phyloP scores from a whole-genome alignment of 2,888 invertebrate genomes.

The Tenthredo mesomela region DNA sequence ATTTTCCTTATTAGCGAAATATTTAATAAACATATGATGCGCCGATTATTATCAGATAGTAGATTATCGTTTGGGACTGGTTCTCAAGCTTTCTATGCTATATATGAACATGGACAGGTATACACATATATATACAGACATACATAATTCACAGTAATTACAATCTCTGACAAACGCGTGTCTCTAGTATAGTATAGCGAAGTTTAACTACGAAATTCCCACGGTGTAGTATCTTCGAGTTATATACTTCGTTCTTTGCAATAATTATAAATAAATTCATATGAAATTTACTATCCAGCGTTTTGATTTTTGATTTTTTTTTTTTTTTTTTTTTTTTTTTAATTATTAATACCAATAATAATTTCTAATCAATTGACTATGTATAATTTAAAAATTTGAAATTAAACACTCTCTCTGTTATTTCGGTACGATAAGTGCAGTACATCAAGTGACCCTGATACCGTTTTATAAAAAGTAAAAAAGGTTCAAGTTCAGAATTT shows the following conservation, averaged over 20 bases:
- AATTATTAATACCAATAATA: background rate
- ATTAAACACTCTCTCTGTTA: background rate
- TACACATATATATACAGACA: background rate
- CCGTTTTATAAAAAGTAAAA: background rate
- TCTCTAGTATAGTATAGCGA: background rate
- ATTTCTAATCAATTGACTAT: background rate
- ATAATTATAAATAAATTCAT: background rate
- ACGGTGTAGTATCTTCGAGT: background rate
- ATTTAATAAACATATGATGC: background rate
- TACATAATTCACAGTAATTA: slow-evolving; percentile 31
- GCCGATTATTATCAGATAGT: background rate
- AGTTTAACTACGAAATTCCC: slow-evolving; percentile 5
- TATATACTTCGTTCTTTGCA: background rate
- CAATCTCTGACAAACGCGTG: slow-evolving; percentile 23
- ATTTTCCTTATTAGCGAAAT: background rate
- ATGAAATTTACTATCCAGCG: background rate
- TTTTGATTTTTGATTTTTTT: no score
- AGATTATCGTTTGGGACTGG: background rate
- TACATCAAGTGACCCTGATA: background rate
- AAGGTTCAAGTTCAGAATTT: no score
- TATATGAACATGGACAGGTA: background rate
- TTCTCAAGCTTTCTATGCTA: slow-evolving; percentile 46
- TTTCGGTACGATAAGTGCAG: background rate
- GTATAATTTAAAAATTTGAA: background rate
- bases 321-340: background rate